Percentiles rank a stretch among this genome's conserved stretches.
phyloP scores from a whole-genome alignment of 2,113 vertebrate species.

The Passer montanus region DNA sequence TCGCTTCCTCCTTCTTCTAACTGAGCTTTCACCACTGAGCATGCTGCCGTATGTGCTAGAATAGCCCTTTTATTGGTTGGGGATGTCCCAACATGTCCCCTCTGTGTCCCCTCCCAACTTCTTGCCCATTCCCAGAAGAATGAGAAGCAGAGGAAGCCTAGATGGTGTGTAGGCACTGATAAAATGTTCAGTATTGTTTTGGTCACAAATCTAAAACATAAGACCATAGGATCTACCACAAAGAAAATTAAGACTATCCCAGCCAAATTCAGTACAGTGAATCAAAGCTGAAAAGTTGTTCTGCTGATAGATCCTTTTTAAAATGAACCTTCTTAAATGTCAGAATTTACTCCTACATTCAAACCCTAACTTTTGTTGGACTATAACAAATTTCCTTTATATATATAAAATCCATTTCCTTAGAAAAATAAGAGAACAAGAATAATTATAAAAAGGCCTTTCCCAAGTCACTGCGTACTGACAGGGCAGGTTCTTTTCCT shows the following conservation, averaged over 20 bases:
- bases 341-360: not conserved
- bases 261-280: not conserved
- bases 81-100: not conserved
- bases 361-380: not conserved
- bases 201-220: not conserved
- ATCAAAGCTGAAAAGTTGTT: not conserved
- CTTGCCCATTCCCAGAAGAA: not conserved
- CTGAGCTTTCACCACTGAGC: not conserved
- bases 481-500: not conserved
- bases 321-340: not conserved
- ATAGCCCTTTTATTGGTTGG: not conserved
- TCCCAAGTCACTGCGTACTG: not conserved
- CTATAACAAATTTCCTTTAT: not conserved
- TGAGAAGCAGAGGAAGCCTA: not conserved
- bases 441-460: not conserved
- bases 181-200: not conserved
- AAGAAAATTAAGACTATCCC: not conserved
- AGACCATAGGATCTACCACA: not conserved
- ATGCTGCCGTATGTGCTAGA: not conserved
- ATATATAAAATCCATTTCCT: not conserved
- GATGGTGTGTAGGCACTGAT: not conserved
- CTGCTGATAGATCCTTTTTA: not conserved
- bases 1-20: not conserved
- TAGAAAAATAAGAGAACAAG: not conserved
- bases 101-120: not conserved